Conservation (phyloP, 2,113 vertebrate genomes). For the Pterophyllum scalare region DNA sequence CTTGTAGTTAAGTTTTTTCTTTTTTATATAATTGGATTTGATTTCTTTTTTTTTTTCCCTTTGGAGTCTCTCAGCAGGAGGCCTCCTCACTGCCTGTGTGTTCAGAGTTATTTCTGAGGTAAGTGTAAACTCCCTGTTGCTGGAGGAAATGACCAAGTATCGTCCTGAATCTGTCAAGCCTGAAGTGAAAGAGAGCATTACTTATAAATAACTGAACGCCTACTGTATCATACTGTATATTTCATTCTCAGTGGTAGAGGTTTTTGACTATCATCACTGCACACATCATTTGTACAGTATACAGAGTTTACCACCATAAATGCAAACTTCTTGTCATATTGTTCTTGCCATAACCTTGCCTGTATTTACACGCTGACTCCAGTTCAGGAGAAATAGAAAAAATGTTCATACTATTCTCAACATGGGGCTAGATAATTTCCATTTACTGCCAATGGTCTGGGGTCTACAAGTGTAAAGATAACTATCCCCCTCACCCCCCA, state of each 20-base stretch:
- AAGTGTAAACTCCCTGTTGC: constrained; percentile 12
- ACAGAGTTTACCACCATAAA: background rate
- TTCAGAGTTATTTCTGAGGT: constrained; percentile 26
- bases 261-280: background rate
- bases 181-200: background rate
- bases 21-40: constrained; percentile 7
- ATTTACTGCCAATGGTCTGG: too few species aligned
- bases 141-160: background rate
- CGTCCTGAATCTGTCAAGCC: background rate
- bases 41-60: constrained; percentile 21
- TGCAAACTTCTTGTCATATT: background rate
- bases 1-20: background rate
- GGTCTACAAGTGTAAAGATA: too few species aligned
- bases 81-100: constrained; percentile 2
- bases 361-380: background rate
- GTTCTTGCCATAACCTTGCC: background rate
- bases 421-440: background rate
- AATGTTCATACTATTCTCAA: background rate
- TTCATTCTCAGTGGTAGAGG: background rate
- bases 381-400: background rate
- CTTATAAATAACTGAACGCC: background rate
- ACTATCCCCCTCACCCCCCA: too few species aligned
- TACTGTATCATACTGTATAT: background rate
- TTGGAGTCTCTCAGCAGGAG: constrained; percentile 21
- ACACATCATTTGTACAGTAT: background rate